Base-by-base conservation (phyloP, 2,888 invertebrate species). In the Philonicus albiceps region DNA sequence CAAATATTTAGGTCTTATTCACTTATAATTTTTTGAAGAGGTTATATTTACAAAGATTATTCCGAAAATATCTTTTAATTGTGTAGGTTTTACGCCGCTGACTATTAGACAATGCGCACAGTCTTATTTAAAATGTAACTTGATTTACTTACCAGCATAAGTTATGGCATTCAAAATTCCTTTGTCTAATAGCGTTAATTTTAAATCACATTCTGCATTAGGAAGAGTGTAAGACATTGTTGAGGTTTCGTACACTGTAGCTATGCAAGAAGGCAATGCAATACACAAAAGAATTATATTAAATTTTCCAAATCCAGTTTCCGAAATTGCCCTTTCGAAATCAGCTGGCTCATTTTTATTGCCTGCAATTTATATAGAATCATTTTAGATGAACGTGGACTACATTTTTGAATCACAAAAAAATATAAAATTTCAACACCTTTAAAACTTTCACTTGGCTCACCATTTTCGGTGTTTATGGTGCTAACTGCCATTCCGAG, bases 171-270 rank as follows among this genome's bases (percentile, higher is more conserved):
- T 95, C 1, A 96, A 92, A 0, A 95, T 92, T 3, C 96, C 96
- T 93, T 96, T 96, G 81, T 96, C 94, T 31, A 95, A 90, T 8
- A 95, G 91, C 0, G 94, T 94, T 72, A 96, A 92, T 49, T 94
- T 91, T 89, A 97, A 94, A 89, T 96, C 95, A 89, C 96, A 96
- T 91, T 96, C 95, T 0, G 96, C 96, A 49, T 95, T 94, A 0
- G 96, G 96, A 90, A 96, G 93, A 89, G 96, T 94, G 90, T 95
- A 96, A 0, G 96, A 95, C 89, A 95, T 94, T 2, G 95, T 94
- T 83, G 96, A 95, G 87, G 96, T 95, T 90, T 96, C 96, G 87
- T 96, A 95, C 30, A 95, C 94, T 8, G 94, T 93, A 8, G 95
- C 94, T 93, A 95, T 95, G 90, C 94, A 95, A 53, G 95, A 94